phyloP scores from a whole-genome alignment of 2,113 vertebrate species.

The Platycercus adscitus region DNA sequence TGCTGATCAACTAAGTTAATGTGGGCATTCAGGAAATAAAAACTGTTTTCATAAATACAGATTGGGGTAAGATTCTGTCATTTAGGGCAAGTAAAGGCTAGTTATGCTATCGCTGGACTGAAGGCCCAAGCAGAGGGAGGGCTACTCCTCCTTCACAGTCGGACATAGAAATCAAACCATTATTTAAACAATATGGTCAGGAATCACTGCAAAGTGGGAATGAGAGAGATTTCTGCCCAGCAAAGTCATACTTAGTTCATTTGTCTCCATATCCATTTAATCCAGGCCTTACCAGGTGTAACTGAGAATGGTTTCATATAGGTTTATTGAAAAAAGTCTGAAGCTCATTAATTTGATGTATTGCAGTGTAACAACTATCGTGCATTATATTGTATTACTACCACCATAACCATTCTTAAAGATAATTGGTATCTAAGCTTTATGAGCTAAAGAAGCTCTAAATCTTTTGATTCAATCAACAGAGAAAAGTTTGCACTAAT shows the following conservation, averaged over 20 bases:
- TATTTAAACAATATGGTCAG: neutral
- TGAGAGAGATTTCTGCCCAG: neutral
- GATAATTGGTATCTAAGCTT: neutral
- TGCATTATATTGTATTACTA: neutral
- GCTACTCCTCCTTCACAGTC: neutral
- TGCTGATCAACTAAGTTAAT: neutral
- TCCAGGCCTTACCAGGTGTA: neutral
- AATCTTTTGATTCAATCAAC: neutral
- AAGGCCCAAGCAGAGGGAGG: neutral
- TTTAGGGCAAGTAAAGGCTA: neutral
- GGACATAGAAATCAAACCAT: neutral
- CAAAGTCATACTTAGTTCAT: neutral
- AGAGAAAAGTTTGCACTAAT: neutral
- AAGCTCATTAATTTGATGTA: neutral
- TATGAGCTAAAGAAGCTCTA: neutral
- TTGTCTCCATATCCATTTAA: neutral
- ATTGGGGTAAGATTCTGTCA: neutral
- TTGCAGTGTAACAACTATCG: neutral
- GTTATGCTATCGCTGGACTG: neutral
- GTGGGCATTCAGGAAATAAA: neutral
- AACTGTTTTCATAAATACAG: neutral
- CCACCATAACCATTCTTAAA: neutral
- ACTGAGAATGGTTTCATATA: neutral
- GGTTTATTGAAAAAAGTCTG: neutral
- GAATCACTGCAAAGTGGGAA: neutral